phyloP scores from a whole-genome alignment of 1,140 invertebrate species.

The Drosophila hydei region DNA sequence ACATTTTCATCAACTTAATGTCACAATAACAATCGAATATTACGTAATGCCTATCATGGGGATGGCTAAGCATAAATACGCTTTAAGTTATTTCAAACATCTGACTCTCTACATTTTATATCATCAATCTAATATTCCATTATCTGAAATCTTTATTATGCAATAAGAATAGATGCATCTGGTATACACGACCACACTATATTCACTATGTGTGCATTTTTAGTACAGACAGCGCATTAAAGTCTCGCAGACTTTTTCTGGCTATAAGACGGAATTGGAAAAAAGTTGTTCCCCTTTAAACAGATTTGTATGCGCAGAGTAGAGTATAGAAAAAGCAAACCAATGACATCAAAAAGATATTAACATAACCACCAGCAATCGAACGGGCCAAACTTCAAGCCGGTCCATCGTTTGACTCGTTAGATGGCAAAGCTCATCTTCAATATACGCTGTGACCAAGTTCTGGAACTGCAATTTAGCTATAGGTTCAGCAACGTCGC shows the following conservation, averaged over 20 bases:
- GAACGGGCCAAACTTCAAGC: slow-evolving; percentile 45
- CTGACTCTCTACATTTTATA: no score
- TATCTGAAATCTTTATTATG: no score
- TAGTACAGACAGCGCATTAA: no score
- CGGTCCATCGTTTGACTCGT: slow-evolving; percentile 72
- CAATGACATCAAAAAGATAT: slow-evolving; percentile 59
- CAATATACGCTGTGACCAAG: slow-evolving; percentile 58
- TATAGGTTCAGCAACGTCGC: slow-evolving; percentile 28
- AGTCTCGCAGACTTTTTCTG: slow-evolving; percentile 1
- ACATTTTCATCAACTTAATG: not conserved
- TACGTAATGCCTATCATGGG: no score
- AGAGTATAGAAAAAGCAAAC: slow-evolving; percentile 31
- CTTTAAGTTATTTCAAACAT: no score
- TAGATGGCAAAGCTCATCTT: slow-evolving; percentile 67
- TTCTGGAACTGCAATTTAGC: slow-evolving; percentile 71
- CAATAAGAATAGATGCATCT: no score
- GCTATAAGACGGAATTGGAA: slow-evolving; percentile 9
- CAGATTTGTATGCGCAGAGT: slow-evolving; percentile 11
- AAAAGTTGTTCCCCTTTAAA: not conserved
- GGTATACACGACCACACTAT: no score
- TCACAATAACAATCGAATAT: no score
- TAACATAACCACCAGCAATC: slow-evolving; percentile 74
- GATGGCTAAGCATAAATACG: no score
- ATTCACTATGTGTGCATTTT: no score
- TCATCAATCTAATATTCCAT: no score